A percentile compares a stretch with the other conserved stretches of the same genome.
These are phyloP conservation scores for Papilio xuthus DNA, from an alignment of 1,140 invertebrate genomes.

Conservation along the genomic window DNA sequence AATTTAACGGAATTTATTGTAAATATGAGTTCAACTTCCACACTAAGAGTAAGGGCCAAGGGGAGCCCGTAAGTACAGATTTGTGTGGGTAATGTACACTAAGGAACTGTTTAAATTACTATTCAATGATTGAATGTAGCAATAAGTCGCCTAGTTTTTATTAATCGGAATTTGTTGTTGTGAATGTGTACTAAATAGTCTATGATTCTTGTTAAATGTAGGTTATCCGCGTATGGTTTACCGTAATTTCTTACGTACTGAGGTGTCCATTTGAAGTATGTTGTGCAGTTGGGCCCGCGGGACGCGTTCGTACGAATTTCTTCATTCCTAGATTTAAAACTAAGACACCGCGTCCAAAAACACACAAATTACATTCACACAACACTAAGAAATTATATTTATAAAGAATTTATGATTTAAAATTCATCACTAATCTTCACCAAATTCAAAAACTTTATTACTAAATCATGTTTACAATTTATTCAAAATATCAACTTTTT, in stretches of 20 bases:
- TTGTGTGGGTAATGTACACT: background rate
- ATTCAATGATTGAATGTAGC: too few relatives aligned
- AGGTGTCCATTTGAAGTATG: constrained; percentile 51
- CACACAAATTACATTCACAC: background rate
- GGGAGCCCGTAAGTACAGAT: too few relatives aligned
- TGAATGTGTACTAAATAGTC: background rate
- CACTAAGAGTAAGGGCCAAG: too few relatives aligned
- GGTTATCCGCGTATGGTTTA: background rate
- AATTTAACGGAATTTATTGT: background rate
- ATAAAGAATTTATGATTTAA: background rate
- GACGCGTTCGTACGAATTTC: constrained; percentile 68
- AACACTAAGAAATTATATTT: background rate
- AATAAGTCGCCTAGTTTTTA: too few relatives aligned
- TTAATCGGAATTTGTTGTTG: too few relatives aligned
- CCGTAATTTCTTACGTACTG: constrained; percentile 45
- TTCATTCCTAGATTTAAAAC: constrained; percentile 46
- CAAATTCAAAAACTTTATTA: background rate
- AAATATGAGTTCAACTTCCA: too few relatives aligned
- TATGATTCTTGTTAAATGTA: background rate
- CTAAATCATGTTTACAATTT: background rate
- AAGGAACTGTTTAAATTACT: background rate
- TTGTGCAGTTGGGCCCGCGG: constrained; percentile 41
- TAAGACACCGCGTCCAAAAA: background rate
- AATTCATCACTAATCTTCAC: background rate
- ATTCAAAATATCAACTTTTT: background rate